Base-by-base conservation (phyloP, 2,888 invertebrate species). In the Pemphredon lugubris region DNA sequence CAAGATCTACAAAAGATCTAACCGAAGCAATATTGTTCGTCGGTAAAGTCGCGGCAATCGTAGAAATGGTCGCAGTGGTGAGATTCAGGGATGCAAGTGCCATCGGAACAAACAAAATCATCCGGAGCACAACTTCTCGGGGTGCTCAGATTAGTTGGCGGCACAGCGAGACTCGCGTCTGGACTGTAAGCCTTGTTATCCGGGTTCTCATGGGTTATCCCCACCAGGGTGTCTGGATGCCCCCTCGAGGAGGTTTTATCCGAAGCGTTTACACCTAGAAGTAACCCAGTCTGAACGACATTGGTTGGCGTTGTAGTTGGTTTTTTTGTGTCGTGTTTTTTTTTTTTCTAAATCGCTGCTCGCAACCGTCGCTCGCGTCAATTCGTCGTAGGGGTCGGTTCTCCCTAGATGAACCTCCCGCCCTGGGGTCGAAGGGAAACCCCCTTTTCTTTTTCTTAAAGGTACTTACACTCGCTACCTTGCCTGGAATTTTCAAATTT, bases 41-140 rank as follows among this genome's bases (percentile, higher is more conserved):
- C 96, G 87, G 96, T 95, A 93, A 95, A 96, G 92, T 96, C 96
- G 91, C 93, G 92, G 92, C 96, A 96, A 92, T 96, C 96, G 93
- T 96, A 96, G 92, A 93, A 93, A 92, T 95, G 95, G 93, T 97
- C 96, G 92, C 97, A 97, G 89, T 94, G 94, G 86, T 94, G 93
- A 80, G 92, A 91, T 89, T 92, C 91, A 79, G 94, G 94, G 89
- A 97, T 94, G 92, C 97, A 97, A 88, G 92, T 92, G 88, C 93
- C 93, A 91, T 95, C 94, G 81, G 89, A 88, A 88, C 92, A 92
- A 88, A 90, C 90, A 90, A 92, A 92, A 91, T 91, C 91, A 81
- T 91, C 91, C 78, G 85, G 75, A 75, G 84, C 83, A 81, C 88
- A 88, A 83, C 83, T 88, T 85, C 87, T 86, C 68, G 85, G 78